Percentiles rank a stretch among this genome's conserved stretches.
Evolutionary conservation across 2,888 invertebrate genomes (phyloP).

Genomic region (Lordiphosa fenestrarum): DNA sequence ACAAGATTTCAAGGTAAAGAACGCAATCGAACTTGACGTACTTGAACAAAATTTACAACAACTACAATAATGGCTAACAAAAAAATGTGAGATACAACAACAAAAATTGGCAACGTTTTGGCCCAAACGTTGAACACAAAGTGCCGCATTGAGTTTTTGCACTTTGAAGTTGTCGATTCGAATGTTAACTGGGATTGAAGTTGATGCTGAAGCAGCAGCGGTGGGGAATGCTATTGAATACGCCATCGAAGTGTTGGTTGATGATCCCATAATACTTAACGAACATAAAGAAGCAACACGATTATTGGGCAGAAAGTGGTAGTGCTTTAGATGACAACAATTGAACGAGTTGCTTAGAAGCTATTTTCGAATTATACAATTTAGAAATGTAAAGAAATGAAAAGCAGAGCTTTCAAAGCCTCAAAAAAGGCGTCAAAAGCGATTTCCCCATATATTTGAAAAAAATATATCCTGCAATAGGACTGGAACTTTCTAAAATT

Average conservation of each 20-base stretch:
- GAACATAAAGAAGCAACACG: too few species aligned
- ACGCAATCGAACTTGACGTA: conserved; percentile 76
- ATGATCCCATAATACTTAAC: too few species aligned
- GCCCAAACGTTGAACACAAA: conserved; percentile 35
- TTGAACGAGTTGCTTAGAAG: not conserved
- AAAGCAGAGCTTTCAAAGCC: too few species aligned
- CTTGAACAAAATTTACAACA: conserved; percentile 71
- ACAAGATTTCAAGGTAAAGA: conserved; percentile 75
- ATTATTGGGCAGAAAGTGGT: too few species aligned
- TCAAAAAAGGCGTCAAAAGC: too few species aligned
- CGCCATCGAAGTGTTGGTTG: not conserved
- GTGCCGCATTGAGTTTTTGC: conserved; percentile 36
- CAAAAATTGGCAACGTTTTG: conserved; percentile 63
- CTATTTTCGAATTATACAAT: too few species aligned
- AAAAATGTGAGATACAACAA: conserved; percentile 20
- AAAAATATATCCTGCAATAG: too few species aligned
- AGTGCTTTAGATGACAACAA: too few species aligned
- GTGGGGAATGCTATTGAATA: not conserved
- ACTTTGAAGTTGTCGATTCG: conserved; percentile 30
- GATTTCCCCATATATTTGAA: too few species aligned
- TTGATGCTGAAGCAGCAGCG: conserved; percentile 9
- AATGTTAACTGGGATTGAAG: conserved; percentile 24
- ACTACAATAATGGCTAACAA: conserved; percentile 34
- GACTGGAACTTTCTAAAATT: too few species aligned
- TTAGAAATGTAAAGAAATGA: too few species aligned